phyloP scores from a whole-genome alignment of 2,113 vertebrate species.

The Leuciscus idus region DNA sequence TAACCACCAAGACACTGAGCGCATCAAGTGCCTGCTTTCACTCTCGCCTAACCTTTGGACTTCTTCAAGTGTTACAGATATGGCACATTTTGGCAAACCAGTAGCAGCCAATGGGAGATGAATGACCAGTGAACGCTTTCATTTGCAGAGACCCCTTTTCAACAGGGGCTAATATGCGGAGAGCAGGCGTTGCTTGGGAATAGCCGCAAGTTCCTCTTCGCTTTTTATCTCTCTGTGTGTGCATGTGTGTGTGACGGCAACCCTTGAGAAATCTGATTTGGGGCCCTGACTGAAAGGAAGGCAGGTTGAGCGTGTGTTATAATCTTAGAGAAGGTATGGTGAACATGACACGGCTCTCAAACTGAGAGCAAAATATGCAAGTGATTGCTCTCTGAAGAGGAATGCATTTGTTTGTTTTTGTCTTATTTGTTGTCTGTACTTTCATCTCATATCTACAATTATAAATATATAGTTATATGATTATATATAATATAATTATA shows the following conservation, averaged over 20 bases:
- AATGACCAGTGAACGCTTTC: constrained; percentile 55
- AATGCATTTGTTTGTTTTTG: constrained; percentile 1
- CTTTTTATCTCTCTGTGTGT: constrained; percentile 36
- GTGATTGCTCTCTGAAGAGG: constrained; percentile 33
- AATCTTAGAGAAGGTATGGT: constrained; percentile 57
- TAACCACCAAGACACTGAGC: constrained; percentile 60
- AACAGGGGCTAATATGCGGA: constrained; percentile 49
- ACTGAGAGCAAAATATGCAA: constrained; percentile 57
- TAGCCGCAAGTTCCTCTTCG: constrained; percentile 43
- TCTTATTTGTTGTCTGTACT: neutral
- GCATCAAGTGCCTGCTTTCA: constrained; percentile 55
- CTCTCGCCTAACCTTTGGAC: constrained; percentile 59
- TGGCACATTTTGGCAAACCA: constrained; percentile 58
- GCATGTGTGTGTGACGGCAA: constrained; percentile 66
- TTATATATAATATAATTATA: no score
- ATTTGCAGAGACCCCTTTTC: constrained; percentile 49
- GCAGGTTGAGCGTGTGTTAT: constrained; percentile 63
- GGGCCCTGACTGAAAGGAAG: constrained; percentile 70
- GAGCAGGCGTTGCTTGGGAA: constrained; percentile 44
- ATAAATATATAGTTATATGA: no score
- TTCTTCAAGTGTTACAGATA: constrained; percentile 63
- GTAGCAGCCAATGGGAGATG: constrained; percentile 54
- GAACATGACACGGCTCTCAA: constrained; percentile 50
- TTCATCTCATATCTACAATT: neutral
- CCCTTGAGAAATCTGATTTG: constrained; percentile 71